Evolutionary conservation across 2,797 vertebrate genomes (phyloP), one percentile per base, ranked within the genome.

Genomic region (Thamnophis elegans): DNA sequence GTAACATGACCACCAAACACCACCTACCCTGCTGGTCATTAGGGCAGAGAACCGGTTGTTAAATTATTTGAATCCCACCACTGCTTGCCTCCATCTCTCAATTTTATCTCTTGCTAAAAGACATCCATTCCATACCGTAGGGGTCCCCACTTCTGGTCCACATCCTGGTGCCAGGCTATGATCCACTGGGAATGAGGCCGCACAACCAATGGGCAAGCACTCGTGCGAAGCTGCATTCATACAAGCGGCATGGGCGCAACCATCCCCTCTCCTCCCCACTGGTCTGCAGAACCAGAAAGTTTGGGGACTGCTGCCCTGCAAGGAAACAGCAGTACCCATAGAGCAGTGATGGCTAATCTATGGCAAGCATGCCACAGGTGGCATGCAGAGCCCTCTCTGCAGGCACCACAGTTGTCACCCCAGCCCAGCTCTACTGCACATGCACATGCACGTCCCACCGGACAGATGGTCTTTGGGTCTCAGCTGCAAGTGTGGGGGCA

Each of bases 171-270:
- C 65, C n/a, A 68, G n/a, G 65, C 62, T 16, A 32, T 16, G 14
- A 14, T 65, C n/a, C n/a, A 0, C 8, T 68, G 1, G 65, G n/a
- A 68, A 18, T 6, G 14, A 18, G 65, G 73, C 9, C 36, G 5
- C 0, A 8, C 8, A 78, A 22, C 3, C 8, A 78, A 18, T 5
- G 2, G 65, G 16, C 1, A 9, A 42, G 3, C 16, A 78, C 0
- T 1, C 12, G 4, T 4, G 0, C 0, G 0, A 68, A 68, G 14
- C 7, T 73, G 16, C 65, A 73, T 36, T 73, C 7, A 8, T 0
- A 0, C n/a, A 73, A 36, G 14, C 1, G 0, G 2, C 7, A 36
- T 36, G 32, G 32, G 16, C 16, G 36, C 16, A 73, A 36, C 32
- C 65, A 73, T 32, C 16, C n/a, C 6, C 16, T 73, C n/a, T 36